Evolutionary conservation across 2,888 invertebrate species (phyloP), one percentile per base, ranked within the genome.

Genomic region (Opisthograptis luteolata): DNA sequence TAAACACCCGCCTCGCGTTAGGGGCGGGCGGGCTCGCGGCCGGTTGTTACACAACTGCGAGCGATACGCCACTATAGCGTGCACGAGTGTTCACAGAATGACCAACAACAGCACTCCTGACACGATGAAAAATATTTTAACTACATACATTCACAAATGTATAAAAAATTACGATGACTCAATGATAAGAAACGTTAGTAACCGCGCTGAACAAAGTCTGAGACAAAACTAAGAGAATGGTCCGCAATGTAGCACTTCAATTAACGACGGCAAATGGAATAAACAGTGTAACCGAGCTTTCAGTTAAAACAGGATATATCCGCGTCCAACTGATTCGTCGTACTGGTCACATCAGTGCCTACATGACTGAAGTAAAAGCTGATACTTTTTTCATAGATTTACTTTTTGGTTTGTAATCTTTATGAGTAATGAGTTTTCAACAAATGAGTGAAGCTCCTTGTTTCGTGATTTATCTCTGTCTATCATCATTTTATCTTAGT

Each of bases 271-370:
- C 72, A 73, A 80, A 80, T 79, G 74, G 72, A 78, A 66, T 75
- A 70, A 78, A 75, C 76, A 70, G 79, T 79, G 74, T 77, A 73
- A 73, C 73, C 64, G 75, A 78, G 66, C 68, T 83, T 81, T 84
- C 80, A 81, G 87, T 88, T 89, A 40, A 64, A 90, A 89, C 90
- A 84, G 87, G 89, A 88, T 89, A 79, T 73, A 84, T 79, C 89
- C 79, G 87, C 78, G 75, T 68, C 52, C 46, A 56, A 73, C 65
- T 66, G 63, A 67, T 53, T 64, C 63, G 57, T 58, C 60, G 24
- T 36, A 28, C 13, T 14, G 10, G 47, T 47, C 42, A 50, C 47
- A 45, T 32, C 27, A 42, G n/a, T n/a, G n/a, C n/a, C 25, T 30
- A 6, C 13, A 7, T 25, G 13, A 25, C 10, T 10, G n/a, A n/a